A percentile compares a stretch with the other conserved stretches of the same genome.
These are phyloP conservation scores for Campopleginae sp. DNA, from an alignment of 2,888 invertebrate genomes.

Conservation along the genomic window DNA sequence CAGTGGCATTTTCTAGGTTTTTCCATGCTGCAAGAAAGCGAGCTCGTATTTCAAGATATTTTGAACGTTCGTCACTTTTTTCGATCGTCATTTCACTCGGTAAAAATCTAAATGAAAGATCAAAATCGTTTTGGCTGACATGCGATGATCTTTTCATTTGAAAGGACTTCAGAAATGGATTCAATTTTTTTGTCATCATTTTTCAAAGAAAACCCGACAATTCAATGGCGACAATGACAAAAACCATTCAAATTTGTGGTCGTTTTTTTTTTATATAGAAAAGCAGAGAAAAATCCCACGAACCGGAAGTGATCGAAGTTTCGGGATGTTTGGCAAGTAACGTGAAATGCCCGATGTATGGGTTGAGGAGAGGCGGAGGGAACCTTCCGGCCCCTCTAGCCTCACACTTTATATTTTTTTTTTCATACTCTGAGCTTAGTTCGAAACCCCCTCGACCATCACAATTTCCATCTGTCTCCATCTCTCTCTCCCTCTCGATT, in stretches of 20 bases:
- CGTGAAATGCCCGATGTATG: background rate
- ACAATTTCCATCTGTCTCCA: conserved; percentile 9
- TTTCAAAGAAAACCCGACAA: background rate
- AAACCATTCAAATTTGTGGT: background rate
- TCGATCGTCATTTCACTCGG: background rate
- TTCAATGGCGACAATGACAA: background rate
- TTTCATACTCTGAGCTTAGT: conserved; percentile 37
- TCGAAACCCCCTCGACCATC: conserved; percentile 44
- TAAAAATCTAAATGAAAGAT: background rate
- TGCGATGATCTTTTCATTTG: background rate
- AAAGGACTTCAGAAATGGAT: background rate
- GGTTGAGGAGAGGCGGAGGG: background rate
- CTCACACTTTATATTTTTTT: conserved; percentile 33
- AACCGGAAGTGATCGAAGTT: background rate
- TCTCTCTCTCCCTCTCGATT: conserved; percentile 3
- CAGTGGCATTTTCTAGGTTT: background rate
- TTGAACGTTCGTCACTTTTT: background rate
- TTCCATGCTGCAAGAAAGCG: background rate
- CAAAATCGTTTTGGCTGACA: background rate
- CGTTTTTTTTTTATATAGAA: background rate
- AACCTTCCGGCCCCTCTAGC: conserved; percentile 20
- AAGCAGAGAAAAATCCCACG: background rate
- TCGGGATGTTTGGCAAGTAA: background rate
- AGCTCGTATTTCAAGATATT: background rate
- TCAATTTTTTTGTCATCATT: no score